Evolutionary conservation across 2,888 invertebrate species (phyloP).

Genomic region (Lithophane semibrunnea): DNA sequence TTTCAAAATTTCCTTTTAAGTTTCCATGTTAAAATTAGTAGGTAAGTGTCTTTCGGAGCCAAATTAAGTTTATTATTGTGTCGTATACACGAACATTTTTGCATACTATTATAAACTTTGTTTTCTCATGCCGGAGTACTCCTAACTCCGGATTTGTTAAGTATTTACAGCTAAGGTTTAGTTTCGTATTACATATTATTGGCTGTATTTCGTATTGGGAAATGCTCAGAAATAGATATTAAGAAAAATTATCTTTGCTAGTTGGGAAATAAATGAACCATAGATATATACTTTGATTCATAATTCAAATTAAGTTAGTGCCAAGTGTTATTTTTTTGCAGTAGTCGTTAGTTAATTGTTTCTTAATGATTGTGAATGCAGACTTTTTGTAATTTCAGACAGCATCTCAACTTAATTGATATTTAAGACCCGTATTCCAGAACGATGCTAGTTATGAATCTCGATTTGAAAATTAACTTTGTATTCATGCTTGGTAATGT

Average conservation of each 20-base stretch:
- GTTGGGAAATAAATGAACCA: slow-evolving; percentile 7
- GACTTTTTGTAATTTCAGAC: not conserved
- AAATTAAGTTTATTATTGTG: slow-evolving; percentile 24
- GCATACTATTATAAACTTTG: not conserved
- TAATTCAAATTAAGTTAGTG: not conserved
- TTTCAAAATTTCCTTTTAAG: slow-evolving; percentile 28
- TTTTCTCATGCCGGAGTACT: not conserved
- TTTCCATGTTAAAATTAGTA: slow-evolving; percentile 26
- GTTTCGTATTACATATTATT: slow-evolving; percentile 15
- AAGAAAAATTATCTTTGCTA: not conserved
- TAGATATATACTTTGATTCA: not conserved
- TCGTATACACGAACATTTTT: not conserved
- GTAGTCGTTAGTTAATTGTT: slow-evolving; percentile 18
- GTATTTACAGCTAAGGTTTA: slow-evolving; percentile 11
- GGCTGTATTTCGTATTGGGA: not conserved
- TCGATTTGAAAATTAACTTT: not conserved
- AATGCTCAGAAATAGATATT: not conserved
- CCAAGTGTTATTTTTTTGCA: not conserved
- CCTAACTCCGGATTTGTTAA: slow-evolving; percentile 2
- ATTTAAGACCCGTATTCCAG: not conserved
- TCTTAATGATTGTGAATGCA: slow-evolving; percentile 9
- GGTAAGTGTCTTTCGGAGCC: slow-evolving; percentile 3
- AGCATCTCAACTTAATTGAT: not conserved
- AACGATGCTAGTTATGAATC: not conserved
- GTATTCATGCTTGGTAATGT: not conserved